phyloP scores from a whole-genome alignment of 2,113 vertebrate species.

The Ammodytes dubius region DNA sequence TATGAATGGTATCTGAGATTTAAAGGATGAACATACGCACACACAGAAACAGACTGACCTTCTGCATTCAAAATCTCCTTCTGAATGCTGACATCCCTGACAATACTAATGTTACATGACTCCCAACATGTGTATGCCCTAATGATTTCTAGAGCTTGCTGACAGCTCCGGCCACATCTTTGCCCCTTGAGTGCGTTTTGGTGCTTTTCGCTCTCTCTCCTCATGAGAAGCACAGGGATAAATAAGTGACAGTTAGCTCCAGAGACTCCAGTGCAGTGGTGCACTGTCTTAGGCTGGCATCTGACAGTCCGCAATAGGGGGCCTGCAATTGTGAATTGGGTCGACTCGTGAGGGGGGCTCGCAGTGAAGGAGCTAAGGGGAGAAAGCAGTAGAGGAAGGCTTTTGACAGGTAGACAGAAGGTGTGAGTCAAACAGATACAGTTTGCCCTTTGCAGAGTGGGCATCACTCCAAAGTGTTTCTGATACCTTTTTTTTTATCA shows the following conservation, averaged over 20 bases:
- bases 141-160: slow-evolving; percentile 64
- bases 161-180: slow-evolving; percentile 66
- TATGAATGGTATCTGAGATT: not conserved
- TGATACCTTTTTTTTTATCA: slow-evolving; percentile 18
- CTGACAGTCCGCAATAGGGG: slow-evolving; percentile 75
- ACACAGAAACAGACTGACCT: not conserved
- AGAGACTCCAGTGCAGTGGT: slow-evolving; percentile 70
- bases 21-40: not conserved
- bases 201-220: slow-evolving; percentile 44
- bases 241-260: slow-evolving; percentile 73
- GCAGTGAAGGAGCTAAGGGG: slow-evolving; percentile 20
- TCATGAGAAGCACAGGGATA: slow-evolving; percentile 51
- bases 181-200: slow-evolving; percentile 40
- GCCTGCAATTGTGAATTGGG: slow-evolving; percentile 65
- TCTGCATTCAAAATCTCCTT: slow-evolving; percentile 3
- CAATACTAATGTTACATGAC: slow-evolving; percentile 60
- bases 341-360: slow-evolving; percentile 39
- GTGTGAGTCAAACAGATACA: slow-evolving; percentile 67
- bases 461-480: slow-evolving; percentile 36
- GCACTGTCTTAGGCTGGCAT: slow-evolving; percentile 74
- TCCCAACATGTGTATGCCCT: slow-evolving; percentile 62
- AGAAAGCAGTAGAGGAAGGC: slow-evolving; percentile 48
- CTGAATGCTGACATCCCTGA: slow-evolving; percentile 34
- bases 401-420: slow-evolving; percentile 77
- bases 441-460: slow-evolving; percentile 35